Evolutionary conservation across 2,888 invertebrate species (phyloP).

Genomic region (Heliconius ethilla): DNA sequence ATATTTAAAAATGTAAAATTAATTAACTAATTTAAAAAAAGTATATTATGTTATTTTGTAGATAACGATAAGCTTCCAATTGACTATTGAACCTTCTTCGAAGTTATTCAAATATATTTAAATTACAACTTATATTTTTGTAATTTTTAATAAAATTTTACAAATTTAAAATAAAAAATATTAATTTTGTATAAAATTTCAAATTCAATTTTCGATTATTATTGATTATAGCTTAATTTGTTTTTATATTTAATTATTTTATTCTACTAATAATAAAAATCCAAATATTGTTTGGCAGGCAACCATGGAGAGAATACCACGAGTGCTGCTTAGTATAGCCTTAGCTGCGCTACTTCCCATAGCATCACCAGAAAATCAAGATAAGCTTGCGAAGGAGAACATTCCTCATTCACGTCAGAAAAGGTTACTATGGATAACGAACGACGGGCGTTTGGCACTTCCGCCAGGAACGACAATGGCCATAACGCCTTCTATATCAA

Average conservation of each 20-base stretch:
- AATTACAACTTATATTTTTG: not conserved
- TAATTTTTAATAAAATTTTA: not conserved
- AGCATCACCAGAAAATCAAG: slow-evolving; percentile 63
- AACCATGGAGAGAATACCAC: slow-evolving; percentile 74
- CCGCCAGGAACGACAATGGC: slow-evolving; percentile 92
- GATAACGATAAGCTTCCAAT: not conserved
- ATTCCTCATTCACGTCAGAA: slow-evolving; percentile 89
- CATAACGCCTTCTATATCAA: slow-evolving; percentile 89
- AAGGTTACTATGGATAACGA: slow-evolving; percentile 91
- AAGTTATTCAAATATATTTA: not conserved
- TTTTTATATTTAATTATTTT: not conserved
- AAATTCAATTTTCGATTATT: too few relatives aligned
- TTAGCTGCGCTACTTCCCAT: slow-evolving; percentile 73
- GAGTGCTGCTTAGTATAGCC: slow-evolving; percentile 74
- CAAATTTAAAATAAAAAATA: not conserved
- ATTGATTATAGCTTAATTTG: too few relatives aligned
- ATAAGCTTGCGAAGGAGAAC: slow-evolving; percentile 67
- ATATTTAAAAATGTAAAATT: too few relatives aligned
- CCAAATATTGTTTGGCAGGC: slow-evolving; percentile 21
- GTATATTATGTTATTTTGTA: too few relatives aligned
- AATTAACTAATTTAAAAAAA: too few relatives aligned
- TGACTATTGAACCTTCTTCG: not conserved
- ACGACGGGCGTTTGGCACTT: slow-evolving; percentile 90
- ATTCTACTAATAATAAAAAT: not conserved
- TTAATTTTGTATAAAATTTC: not conserved